Percentiles rank a stretch among this genome's conserved stretches.
Conservation (phyloP, 2,888 invertebrate genomes). For the Nemotelus pantherinus region DNA sequence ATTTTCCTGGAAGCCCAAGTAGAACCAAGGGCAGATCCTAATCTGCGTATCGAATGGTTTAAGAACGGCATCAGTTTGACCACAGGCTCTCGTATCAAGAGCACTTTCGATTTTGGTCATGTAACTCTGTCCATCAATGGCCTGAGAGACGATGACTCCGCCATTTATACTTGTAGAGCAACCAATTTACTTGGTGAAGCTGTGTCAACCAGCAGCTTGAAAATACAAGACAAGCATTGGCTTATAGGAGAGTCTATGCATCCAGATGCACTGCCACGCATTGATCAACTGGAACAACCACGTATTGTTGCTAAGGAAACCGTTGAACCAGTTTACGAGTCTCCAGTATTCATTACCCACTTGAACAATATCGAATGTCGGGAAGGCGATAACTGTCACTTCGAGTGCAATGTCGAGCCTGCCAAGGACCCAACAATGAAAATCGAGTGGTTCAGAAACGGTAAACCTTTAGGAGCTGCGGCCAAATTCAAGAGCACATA, state of each 20-base stretch:
- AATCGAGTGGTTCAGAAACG: conserved; percentile 96
- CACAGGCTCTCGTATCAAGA: conserved; percentile 88
- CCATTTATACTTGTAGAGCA: conserved; percentile 94
- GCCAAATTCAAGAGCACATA: conserved; percentile 91
- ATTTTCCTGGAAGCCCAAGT: conserved; percentile 90
- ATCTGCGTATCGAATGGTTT: conserved; percentile 89
- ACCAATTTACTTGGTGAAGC: conserved; percentile 94
- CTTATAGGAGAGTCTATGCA: conserved; percentile 86
- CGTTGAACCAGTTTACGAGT: conserved; percentile 82
- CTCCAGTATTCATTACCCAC: conserved; percentile 89
- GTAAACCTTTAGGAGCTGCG: conserved; percentile 86
- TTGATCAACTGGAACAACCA: conserved; percentile 86
- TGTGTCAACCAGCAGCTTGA: conserved; percentile 88
- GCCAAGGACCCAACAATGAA: conserved; percentile 89
- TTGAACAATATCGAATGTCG: conserved; percentile 88
- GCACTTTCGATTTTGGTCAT: conserved; percentile 96
- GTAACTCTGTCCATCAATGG: conserved; percentile 92
- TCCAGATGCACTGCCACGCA: conserved; percentile 87
- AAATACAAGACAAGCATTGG: conserved; percentile 90
- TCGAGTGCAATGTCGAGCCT: conserved; percentile 92
- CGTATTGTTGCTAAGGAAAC: conserved; percentile 73
- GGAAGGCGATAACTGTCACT: conserved; percentile 88
- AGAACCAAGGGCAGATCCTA: conserved; percentile 89
- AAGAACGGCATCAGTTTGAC: conserved; percentile 88
- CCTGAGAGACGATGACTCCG: conserved; percentile 88